Evolutionary conservation across 2,113 vertebrate genomes (phyloP).

Genomic region (Scomber japonicus): DNA sequence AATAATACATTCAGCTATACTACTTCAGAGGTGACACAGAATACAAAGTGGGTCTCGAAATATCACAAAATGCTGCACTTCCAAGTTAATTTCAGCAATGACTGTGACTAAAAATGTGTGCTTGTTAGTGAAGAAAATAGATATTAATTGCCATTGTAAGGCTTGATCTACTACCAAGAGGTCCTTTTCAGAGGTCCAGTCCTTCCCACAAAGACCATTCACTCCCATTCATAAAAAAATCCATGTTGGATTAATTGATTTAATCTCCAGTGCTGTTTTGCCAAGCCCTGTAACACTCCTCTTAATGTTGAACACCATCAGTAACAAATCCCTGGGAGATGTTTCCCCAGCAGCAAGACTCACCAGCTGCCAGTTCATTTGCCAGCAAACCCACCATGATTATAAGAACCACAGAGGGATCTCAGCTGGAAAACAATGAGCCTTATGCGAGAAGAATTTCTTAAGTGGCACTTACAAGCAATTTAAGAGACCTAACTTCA

Average conservation of each 20-base stretch:
- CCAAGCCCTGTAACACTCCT: slow-evolving; percentile 6
- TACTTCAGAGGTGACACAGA: background rate
- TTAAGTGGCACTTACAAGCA: background rate
- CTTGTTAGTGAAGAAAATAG: background rate
- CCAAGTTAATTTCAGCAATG: background rate
- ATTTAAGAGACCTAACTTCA: background rate
- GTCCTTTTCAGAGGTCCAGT: background rate
- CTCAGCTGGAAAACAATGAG: slow-evolving; percentile 7
- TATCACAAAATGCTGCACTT: background rate
- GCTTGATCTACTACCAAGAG: background rate
- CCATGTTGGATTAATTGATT: slow-evolving; percentile 10
- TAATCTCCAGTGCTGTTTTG: slow-evolving; percentile 23
- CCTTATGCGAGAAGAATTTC: background rate
- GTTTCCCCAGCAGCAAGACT: slow-evolving; percentile 37
- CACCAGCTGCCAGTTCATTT: slow-evolving; percentile 29
- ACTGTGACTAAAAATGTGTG: background rate
- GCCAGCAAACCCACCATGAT: slow-evolving; percentile 13
- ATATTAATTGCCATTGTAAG: background rate
- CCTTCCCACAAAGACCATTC: background rate
- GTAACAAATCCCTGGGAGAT: slow-evolving; percentile 19
- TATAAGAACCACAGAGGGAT: slow-evolving; percentile 14
- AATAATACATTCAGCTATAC: background rate
- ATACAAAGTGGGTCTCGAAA: background rate
- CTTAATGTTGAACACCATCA: slow-evolving; percentile 51
- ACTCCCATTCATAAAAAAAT: slow-evolving; percentile 4